A percentile compares a stretch with the other conserved stretches of the same genome.
phyloP scores from a whole-genome alignment of 2,113 vertebrate species.

The Melanocharis versteri region DNA sequence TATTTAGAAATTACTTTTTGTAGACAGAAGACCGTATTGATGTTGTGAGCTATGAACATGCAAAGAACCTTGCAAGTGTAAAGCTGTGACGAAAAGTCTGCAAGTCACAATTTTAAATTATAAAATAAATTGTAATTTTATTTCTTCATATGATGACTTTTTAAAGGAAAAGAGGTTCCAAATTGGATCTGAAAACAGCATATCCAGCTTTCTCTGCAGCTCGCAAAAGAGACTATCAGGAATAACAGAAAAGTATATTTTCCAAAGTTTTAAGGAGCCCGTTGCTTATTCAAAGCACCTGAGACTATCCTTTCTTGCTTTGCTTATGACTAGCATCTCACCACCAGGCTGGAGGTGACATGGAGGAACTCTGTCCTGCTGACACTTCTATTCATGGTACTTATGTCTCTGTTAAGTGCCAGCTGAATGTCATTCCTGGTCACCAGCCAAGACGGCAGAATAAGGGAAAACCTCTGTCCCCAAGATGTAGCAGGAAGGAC shows the following conservation, averaged over 20 bases:
- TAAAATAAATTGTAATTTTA: background rate
- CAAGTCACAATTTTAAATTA: background rate
- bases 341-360: background rate
- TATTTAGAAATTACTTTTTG: background rate
- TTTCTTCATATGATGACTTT: background rate
- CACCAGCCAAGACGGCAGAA: background rate
- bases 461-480: background rate
- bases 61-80: background rate
- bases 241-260: background rate
- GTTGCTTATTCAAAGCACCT: background rate
- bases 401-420: background rate
- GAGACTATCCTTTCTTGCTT: background rate
- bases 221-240: background rate
- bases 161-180: background rate
- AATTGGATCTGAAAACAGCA: background rate
- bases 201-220: background rate
- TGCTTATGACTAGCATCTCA: background rate
- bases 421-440: background rate
- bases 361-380: background rate
- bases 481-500: background rate
- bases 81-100: background rate
- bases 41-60: background rate
- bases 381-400: background rate
- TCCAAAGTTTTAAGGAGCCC: background rate
- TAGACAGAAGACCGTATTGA: fast-evolving